These are phyloP conservation scores for Drosophila quinaria DNA, from an alignment of 2,888 invertebrate species.

Conservation along the genomic window DNA sequence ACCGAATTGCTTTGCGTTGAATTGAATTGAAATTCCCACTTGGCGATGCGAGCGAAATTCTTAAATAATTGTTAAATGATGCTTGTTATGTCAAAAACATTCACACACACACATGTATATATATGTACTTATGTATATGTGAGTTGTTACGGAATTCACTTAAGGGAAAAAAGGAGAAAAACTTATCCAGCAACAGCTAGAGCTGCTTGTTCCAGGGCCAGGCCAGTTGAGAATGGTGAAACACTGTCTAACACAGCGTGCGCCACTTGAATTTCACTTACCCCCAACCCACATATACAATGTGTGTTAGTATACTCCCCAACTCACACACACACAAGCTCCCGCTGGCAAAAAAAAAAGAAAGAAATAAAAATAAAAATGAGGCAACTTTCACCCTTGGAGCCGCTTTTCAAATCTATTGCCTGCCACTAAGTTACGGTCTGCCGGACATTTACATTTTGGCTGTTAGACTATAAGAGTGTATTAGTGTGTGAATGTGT, in stretches of 20 bases:
- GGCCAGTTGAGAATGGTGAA: conserved; percentile 55
- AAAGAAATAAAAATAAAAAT: conserved; percentile 45
- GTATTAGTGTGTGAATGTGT: conserved; percentile 5
- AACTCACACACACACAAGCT: conserved; percentile 11
- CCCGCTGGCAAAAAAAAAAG: conserved; percentile 35
- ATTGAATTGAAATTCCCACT: conserved; percentile 57
- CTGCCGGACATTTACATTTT: conserved; percentile 83
- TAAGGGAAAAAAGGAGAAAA: conserved; percentile 38
- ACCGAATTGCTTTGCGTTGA: conserved; percentile 58
- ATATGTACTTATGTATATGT: conserved; percentile 8
- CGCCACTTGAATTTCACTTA: conserved; percentile 79
- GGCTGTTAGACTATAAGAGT: conserved; percentile 36
- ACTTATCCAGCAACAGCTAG: conserved; percentile 18
- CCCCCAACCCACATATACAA: conserved; percentile 42
- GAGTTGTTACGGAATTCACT: conserved; percentile 62
- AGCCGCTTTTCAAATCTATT: conserved; percentile 66
- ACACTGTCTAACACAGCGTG: conserved; percentile 76
- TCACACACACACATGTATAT: conserved; percentile 42
- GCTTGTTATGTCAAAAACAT: conserved; percentile 80
- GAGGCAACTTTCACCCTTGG: conserved; percentile 73
- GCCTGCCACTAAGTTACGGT: conserved; percentile 83
- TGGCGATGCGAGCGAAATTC: conserved; percentile 58
- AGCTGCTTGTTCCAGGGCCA: conserved; percentile 25
- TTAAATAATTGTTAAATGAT: conserved; percentile 80
- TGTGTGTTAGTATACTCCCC: not conserved